Conservation (phyloP, 2,888 invertebrate genomes). For the Temnothorax ravouxi region DNA sequence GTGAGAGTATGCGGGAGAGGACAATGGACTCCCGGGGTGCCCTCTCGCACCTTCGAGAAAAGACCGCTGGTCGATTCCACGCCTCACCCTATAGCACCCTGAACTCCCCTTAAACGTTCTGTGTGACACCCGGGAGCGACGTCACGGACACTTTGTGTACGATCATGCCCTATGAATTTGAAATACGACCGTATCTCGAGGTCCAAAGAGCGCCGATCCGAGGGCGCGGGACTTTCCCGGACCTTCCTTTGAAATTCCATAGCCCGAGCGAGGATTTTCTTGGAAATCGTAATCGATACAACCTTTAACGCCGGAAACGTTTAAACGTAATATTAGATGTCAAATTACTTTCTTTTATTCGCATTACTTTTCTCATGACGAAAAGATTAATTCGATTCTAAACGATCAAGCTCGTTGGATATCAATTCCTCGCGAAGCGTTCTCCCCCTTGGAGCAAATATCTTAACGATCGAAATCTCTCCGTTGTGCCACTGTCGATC, state of each 20-base stretch:
- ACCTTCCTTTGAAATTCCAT: conserved; percentile 5
- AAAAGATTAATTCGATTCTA: background rate
- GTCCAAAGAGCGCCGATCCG: background rate
- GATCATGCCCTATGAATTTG: conserved; percentile 57
- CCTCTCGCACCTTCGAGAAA: conserved; percentile 78
- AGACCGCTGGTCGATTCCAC: conserved; percentile 65
- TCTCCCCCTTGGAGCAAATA: background rate
- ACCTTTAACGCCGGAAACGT: background rate
- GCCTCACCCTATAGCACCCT: conserved; percentile 45
- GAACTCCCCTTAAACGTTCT: conserved; percentile 63
- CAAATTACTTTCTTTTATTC: background rate
- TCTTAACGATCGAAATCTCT: conserved; percentile 13
- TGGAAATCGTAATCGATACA: conserved; percentile 15
- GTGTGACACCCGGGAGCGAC: conserved; percentile 46
- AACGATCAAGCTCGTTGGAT: background rate
- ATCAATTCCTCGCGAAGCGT: background rate
- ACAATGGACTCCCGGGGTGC: conserved; percentile 76
- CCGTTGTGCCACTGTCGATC: background rate
- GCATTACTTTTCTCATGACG: background rate
- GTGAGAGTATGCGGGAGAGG: conserved; percentile 63
- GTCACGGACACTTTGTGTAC: conserved; percentile 39
- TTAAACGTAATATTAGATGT: background rate
- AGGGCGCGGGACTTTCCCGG: conserved; percentile 30
- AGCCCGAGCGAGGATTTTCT: background rate
- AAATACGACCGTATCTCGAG: conserved; percentile 54